Evolutionary conservation across 2,113 vertebrate species (phyloP), one percentile per base, ranked within the genome.

Genomic region (Archilochus colubris): DNA sequence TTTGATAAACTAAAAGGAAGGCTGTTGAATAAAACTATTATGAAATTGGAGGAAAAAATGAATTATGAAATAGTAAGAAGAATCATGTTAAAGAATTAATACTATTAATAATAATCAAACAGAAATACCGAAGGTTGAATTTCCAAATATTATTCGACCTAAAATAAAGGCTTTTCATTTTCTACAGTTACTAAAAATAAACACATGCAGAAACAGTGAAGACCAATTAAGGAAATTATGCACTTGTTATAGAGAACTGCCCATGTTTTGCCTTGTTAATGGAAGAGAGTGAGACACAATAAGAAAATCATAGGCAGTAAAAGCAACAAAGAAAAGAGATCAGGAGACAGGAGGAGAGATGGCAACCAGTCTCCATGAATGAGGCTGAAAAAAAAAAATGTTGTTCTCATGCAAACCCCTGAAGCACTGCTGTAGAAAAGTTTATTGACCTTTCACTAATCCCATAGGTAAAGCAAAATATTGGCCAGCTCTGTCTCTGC

Each of bases 371-470:
- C 64, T 88, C 57, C 46, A 24, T 5, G 28, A 61, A 22, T 69
- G 53, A 72, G 50, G 14, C 46, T 69, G 36, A 46, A 79, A 82
- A 79, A 86, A 18, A 7, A 38, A 50, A 86, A 78, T 31, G 30
- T 18, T 62, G 50, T 46, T 82, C 58, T 59, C 69, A 87, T 73
- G 83, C 51, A 87, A 87, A 93, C 54, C 79, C 81, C 69, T 40
- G 30, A 87, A 94, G 82, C 36, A 67, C 46, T 94, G 91, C 23
- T n/a, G 2, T 54, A 40, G 51, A 43, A 69, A 43, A 28, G 62
- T 89, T 95, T 91, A 50, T 92, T 94, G 86, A 94, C 81, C 84
- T 91, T 92, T 76, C 74, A 55, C n/a, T 59, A 73, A 76, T 87
- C 81, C 89, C 87, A 63, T 18, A 76, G 84, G 87, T 59, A 85